Conservation (phyloP, 2,888 invertebrate genomes). For the Gortyna flavago region DNA sequence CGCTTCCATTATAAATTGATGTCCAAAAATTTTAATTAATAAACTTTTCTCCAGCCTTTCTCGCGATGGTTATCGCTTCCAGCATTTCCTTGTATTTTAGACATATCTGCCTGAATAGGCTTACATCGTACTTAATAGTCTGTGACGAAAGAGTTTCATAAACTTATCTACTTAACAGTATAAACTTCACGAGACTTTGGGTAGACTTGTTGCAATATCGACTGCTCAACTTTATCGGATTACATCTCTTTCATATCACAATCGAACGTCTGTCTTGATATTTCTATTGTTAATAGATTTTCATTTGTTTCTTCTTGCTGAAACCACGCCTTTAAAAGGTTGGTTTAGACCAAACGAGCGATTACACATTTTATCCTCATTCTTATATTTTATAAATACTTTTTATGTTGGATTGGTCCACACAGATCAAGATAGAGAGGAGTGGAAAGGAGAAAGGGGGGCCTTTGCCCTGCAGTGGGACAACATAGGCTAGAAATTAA, state of each 20-base stretch:
- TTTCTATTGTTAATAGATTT: too few relatives aligned
- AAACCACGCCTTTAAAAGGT: neutral
- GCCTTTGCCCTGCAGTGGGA: too few relatives aligned
- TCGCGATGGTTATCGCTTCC: neutral
- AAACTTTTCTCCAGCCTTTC: neutral
- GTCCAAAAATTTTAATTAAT: neutral
- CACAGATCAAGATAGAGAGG: too few relatives aligned
- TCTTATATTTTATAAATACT: neutral
- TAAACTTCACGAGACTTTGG: conserved; percentile 26
- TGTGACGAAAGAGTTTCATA: conserved; percentile 33
- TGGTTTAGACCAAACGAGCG: neutral
- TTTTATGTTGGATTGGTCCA: neutral
- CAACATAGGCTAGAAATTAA: too few relatives aligned
- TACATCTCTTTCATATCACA: neutral
- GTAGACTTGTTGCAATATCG: conserved; percentile 47
- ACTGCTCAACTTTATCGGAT: conserved; percentile 1
- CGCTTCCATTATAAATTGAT: neutral
- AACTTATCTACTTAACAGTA: conserved; percentile 44
- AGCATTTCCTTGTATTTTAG: neutral
- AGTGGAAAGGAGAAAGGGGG: too few relatives aligned
- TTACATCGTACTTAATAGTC: conserved; percentile 38
- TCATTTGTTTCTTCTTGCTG: neutral
- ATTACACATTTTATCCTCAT: neutral
- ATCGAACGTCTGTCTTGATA: neutral
- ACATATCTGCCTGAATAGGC: conserved; percentile 22